These are phyloP conservation scores for Pocillopora damicornis DNA, from an alignment of 64 coral and sea anemone genomes.

Conservation along the genomic window DNA sequence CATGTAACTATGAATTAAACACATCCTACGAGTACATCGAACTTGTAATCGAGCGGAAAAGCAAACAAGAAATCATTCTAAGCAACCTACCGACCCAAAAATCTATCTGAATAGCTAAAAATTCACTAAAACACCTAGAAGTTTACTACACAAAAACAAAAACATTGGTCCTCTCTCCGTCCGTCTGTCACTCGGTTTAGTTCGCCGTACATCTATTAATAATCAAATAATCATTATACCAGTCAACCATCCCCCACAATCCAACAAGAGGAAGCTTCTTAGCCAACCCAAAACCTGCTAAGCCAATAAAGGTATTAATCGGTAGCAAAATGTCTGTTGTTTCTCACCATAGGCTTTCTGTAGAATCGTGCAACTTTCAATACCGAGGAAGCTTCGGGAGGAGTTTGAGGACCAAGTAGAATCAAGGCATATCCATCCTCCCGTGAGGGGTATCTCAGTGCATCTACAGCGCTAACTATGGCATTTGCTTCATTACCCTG, in stretches of 20 bases:
- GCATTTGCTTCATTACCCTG: neutral
- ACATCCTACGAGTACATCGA: neutral
- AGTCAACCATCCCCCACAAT: neutral
- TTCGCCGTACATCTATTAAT: no score
- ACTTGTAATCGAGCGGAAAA: neutral
- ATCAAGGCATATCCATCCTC: neutral
- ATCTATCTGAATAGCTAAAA: neutral
- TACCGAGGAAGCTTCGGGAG: neutral
- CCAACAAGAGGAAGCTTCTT: neutral
- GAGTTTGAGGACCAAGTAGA: neutral
- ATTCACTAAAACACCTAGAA: no score
- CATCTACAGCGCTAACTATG: neutral
- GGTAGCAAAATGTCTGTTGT: neutral
- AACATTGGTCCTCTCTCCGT: no score
- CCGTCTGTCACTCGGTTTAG: no score
- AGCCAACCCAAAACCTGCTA: neutral
- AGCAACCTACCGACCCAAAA: neutral
- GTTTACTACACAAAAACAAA: no score
- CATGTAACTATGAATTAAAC: neutral
- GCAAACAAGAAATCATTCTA: neutral
- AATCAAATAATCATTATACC: neutral
- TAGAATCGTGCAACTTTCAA: neutral
- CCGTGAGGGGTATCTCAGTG: neutral
- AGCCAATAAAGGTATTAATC: neutral
- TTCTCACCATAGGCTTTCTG: neutral